Base-by-base conservation (phyloP, 2,797 vertebrate genomes). In the Phalloptychus januarius region DNA sequence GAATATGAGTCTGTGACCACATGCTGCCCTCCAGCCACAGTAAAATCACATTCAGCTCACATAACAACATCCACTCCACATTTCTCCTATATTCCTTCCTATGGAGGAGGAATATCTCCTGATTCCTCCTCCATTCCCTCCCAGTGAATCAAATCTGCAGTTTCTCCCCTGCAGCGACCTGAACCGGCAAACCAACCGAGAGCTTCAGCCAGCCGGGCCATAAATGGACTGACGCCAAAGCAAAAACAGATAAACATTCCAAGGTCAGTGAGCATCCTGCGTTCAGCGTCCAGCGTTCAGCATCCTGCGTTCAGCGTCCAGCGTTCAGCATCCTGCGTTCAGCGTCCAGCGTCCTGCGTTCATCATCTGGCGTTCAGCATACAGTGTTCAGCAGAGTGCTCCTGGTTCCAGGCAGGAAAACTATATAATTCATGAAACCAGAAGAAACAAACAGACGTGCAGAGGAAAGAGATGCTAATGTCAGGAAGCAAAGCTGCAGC, bases 221-320 rank as follows among this genome's bases (percentile, higher is more conserved):
- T 74, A 31, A 52, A 58, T n/a, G 71, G 78, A 82, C 16, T 6
- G n/a, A 23, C 72, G 72, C 58, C 46, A 73, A 56, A 16, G 31
- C 69, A 79, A 31, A 50, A 46, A 11, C 18, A 50, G 4, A 42
- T 52, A 38, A 87, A 73, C 65, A 86, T 85, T 88, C 81, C 85
- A 90, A 91, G 86, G 90, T 91, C 84, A 74, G 52, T 69, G 65
- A 61, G 65, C 72, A 52, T 84, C 73, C 79, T n/a, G n/a, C n/a
- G n/a, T n/a, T 65, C 71, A 79, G 12, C 40, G 83, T 63, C 67
- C 54, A 28, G 33, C n/a, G n/a, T n/a, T n/a, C n/a, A 61, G 65
- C 72, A 52, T 84, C 73, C 79, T n/a, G n/a, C n/a, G n/a, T n/a
- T 65, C 71, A 79, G 12, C 40, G 83, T 63, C 67, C 54, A 28